Conservation (phyloP, 1,140 invertebrate genomes). For the Drosophila albomicans region DNA sequence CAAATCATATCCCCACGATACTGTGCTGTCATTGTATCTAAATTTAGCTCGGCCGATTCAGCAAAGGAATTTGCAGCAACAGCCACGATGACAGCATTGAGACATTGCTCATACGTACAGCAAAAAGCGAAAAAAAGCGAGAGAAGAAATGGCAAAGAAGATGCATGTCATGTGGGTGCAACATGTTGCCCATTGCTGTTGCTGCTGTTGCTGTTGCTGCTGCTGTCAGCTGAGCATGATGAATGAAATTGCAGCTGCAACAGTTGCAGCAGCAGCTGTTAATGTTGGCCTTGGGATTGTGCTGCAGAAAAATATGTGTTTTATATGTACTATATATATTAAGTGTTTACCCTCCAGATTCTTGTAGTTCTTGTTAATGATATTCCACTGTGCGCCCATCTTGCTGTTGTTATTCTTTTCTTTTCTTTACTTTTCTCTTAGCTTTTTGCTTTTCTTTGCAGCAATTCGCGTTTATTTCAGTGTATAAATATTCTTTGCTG, state of each 20-base stretch:
- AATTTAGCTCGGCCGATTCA: conserved; percentile 59
- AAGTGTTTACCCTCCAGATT: conserved; percentile 80
- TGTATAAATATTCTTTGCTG: conserved; percentile 26
- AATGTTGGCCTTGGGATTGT: not conserved
- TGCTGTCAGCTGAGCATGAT: conserved; percentile 7
- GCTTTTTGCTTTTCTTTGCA: conserved; percentile 2
- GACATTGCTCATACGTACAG: conserved; percentile 15
- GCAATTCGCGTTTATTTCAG: conserved; percentile 6
- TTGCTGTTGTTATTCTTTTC: conserved; percentile 18
- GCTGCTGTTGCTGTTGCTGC: not conserved
- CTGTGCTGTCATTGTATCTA: conserved; percentile 69
- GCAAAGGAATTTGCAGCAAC: conserved; percentile 52
- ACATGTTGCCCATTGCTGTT: conserved; percentile 50
- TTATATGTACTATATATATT: not conserved
- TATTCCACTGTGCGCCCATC: conserved; percentile 81
- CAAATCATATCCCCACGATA: conserved; percentile 56
- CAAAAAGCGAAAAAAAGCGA: not conserved
- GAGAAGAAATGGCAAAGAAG: not conserved
- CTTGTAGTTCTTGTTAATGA: conserved; percentile 81
- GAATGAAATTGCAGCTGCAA: conserved; percentile 22
- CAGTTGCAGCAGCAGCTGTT: conserved; percentile 11
- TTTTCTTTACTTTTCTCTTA: conserved; percentile 3
- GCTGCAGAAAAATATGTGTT: not conserved
- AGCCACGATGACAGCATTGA: conserved; percentile 17
- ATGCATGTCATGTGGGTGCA: conserved; percentile 37